Base-by-base conservation (phyloP, 2,113 vertebrate species). In the Holacanthus passer region DNA sequence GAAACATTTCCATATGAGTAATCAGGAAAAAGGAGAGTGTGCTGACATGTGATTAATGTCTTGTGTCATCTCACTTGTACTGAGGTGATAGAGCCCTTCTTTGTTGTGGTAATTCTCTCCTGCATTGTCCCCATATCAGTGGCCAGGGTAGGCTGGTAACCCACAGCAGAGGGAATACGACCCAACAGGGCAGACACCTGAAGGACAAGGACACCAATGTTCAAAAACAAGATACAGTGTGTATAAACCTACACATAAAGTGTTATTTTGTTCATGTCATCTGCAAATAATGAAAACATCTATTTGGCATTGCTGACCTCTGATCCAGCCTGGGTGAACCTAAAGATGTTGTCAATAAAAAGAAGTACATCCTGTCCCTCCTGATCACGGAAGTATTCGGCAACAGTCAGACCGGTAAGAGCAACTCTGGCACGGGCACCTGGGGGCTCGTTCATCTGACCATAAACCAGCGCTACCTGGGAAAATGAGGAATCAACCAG, bases 61-160 rank as follows among this genome's bases (percentile, higher is more conserved):
- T 12, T 63, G n/a, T 24, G 20, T 5, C 0, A 5, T 35, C 47
- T 52, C 1, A 69, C 66, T 10, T 64, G 62, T 27, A 64, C 62
- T 43, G 62, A 64, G 13, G 98, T 99, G 93, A 99, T 99, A 4
- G 98, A 99, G 2, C 98, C 98, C 83, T 98, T 99, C 92, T 98
- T 97, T 0, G 98, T 99, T 91, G 98, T 99, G 79, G 98, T 99
- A 87, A 99, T 99, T 70, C 98, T 93, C 90, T 99, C 98, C 94
- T 99, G 98, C 98, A 99, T 99, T 92, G 97, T 98, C 70, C 98
- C 98, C 98, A 99, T 99, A 87, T 99, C 98, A 29, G 98, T 99
- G 88, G 98, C 97, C 92, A 99, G 90, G 0, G 98, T 99, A 84
- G 98, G 98, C 92, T 99, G 98, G 93, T 99, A 99, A 74, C 98